phyloP scores from a whole-genome alignment of 1,140 invertebrate genomes.

The Paraescarpia echinospica region DNA sequence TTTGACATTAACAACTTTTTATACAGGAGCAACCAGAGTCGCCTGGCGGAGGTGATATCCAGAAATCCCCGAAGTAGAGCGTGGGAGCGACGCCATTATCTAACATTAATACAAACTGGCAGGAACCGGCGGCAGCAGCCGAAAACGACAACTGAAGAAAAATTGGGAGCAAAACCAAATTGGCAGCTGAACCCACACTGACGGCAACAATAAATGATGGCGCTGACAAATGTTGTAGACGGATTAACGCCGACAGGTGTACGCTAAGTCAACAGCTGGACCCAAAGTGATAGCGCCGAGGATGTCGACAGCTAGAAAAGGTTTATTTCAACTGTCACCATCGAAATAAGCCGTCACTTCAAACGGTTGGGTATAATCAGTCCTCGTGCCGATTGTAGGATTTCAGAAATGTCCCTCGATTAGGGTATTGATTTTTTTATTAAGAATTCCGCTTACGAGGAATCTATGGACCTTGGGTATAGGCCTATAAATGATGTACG shows the following conservation, averaged over 20 bases:
- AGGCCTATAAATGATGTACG: not conserved
- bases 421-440: not conserved
- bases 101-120: not conserved
- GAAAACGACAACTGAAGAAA: not conserved
- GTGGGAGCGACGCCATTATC: not conserved
- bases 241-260: not conserved
- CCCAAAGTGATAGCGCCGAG: not conserved
- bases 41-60: not conserved
- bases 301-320: not conserved
- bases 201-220: not conserved
- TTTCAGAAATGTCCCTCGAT: not conserved
- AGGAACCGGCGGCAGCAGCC: not conserved
- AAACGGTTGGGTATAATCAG: not conserved
- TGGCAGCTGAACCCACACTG: not conserved
- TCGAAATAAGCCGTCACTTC: not conserved
- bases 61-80: not conserved
- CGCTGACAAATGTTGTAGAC: not conserved
- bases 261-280: not conserved
- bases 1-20: not conserved
- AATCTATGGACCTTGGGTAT: not conserved
- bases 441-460: not conserved
- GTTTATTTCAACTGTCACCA: not conserved
- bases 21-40: not conserved
- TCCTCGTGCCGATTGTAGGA: not conserved
- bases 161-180: not conserved